phyloP scores from a whole-genome alignment of 2,113 vertebrate genomes.

The Phrynosoma platyrhinos region DNA sequence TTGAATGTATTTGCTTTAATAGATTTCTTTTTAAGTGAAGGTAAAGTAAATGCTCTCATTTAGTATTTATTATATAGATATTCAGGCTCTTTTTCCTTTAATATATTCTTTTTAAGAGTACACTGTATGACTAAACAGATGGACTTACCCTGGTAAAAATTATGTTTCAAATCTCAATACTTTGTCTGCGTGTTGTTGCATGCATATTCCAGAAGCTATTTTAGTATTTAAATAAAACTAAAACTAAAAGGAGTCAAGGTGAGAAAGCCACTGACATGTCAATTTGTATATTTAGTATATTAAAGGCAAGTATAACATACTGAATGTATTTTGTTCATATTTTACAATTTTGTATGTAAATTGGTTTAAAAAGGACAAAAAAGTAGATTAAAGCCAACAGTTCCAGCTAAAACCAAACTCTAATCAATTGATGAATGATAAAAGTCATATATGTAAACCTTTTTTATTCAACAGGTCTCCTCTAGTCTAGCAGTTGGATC shows the following conservation, averaged over 20 bases:
- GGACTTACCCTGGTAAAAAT: constrained; percentile 34
- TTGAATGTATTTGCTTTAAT: not conserved
- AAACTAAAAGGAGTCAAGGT: not conserved
- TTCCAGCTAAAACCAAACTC: too few relatives aligned
- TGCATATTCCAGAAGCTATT: not conserved
- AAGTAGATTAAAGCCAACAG: not conserved
- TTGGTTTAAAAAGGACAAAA: not conserved
- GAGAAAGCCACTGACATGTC: not conserved
- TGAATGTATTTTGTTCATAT: not conserved
- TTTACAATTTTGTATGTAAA: not conserved
- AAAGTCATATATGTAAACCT: too few relatives aligned
- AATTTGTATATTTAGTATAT: not conserved
- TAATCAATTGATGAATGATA: too few relatives aligned
- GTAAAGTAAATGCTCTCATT: not conserved
- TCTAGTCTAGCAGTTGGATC: too few relatives aligned
- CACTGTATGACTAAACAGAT: not conserved
- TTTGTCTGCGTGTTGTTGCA: not conserved
- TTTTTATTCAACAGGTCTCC: too few relatives aligned
- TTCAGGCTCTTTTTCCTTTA: too few relatives aligned
- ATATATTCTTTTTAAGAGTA: not conserved
- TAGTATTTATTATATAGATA: not conserved
- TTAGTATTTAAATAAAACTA: not conserved
- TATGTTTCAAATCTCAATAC: not conserved
- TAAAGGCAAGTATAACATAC: not conserved
- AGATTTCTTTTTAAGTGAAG: not conserved